Evolutionary conservation across 2,797 vertebrate genomes (phyloP).

Genomic region (Intellagama lesueurii): DNA sequence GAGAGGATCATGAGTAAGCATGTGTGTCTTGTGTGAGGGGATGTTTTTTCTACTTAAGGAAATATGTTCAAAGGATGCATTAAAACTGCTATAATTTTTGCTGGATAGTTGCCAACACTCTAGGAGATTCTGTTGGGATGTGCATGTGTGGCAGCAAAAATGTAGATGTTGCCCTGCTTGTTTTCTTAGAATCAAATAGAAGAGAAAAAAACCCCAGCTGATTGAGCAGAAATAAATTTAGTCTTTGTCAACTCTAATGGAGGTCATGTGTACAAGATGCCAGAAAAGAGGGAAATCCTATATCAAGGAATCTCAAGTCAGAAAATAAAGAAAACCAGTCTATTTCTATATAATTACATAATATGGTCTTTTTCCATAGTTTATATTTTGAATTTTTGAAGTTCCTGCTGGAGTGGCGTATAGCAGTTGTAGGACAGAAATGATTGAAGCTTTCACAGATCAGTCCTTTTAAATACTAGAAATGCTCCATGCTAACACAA

Average conservation of each 20-base stretch:
- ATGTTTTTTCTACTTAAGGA: neutral
- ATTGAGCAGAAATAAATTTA: neutral
- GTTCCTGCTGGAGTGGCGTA: neutral
- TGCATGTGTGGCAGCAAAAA: neutral
- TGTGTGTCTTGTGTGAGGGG: neutral
- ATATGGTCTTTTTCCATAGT: neutral
- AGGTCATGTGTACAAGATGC: neutral
- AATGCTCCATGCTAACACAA: neutral
- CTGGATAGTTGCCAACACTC: neutral
- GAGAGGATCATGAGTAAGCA: neutral
- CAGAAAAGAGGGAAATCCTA: neutral
- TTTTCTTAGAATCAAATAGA: neutral
- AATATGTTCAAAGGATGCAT: neutral
- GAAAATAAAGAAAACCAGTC: neutral
- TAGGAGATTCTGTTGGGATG: neutral
- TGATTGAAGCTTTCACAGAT: neutral
- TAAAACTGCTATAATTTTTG: neutral
- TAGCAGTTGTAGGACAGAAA: neutral
- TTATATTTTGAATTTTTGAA: neutral
- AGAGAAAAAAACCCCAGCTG: neutral
- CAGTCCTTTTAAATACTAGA: neutral
- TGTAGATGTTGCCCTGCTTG: neutral
- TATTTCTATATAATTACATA: neutral
- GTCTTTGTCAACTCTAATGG: neutral
- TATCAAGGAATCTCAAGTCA: neutral